Percentiles rank a stretch among this genome's conserved stretches.
phyloP scores from a whole-genome alignment of 2,113 vertebrate species.

The Sus scrofa region DNA sequence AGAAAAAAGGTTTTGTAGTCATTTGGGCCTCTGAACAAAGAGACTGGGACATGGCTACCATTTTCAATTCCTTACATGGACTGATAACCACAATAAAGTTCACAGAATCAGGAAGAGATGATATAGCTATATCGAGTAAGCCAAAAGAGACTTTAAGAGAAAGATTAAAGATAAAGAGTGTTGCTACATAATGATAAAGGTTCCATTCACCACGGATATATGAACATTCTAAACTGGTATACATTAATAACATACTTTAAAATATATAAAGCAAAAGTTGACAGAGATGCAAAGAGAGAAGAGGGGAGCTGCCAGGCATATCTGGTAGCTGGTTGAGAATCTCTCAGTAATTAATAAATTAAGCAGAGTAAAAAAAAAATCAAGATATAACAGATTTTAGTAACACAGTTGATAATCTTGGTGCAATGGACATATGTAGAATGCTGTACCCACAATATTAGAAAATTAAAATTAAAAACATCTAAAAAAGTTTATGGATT shows the following conservation, averaged over 20 bases:
- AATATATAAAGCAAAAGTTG: conserved; percentile 1
- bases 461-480: not conserved
- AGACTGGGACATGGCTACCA: not conserved
- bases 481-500: not conserved
- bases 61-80: not conserved
- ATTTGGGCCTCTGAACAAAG: not conserved
- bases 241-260: not conserved
- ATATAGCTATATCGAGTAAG: not conserved
- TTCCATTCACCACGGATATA: not conserved
- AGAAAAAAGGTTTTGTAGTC: not conserved
- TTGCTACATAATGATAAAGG: not conserved
- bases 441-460: not conserved
- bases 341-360: conserved; percentile 28
- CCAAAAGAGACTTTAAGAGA: conserved; percentile 1
- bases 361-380: conserved; percentile 19
- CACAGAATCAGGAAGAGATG: not conserved
- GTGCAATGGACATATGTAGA: not conserved
- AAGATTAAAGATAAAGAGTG: not conserved
- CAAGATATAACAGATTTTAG: not conserved
- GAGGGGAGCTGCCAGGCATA: not conserved
- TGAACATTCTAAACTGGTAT: not conserved
- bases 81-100: not conserved
- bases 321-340: not conserved
- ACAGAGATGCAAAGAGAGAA: not conserved
- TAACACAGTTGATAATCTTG: not conserved